Base-by-base conservation (phyloP, 2,113 vertebrate genomes). In the Micromys minutus region DNA sequence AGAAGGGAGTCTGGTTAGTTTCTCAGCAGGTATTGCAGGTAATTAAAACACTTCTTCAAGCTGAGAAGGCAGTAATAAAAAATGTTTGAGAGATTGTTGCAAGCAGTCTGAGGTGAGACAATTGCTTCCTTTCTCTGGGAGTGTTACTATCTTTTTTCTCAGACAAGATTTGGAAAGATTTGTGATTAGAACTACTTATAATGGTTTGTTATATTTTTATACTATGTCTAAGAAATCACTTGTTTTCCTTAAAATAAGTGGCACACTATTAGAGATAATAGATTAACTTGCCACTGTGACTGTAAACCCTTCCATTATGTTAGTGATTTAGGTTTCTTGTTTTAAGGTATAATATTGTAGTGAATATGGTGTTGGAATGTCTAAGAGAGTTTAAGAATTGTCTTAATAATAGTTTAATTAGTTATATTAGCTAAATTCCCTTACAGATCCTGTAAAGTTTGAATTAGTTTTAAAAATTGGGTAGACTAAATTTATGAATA, bases 31-130 rank as follows among this genome's bases (percentile, higher is more conserved):
- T 77, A 80, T 74, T 79, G 72, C 15, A 83, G 61, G 36, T 97
- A 92, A 94, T 95, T 92, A 95, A 96, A 96, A 92, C 26, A 67
- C 42, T 94, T 92, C 29, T 90, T 92, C 69, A 96, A 90, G 74
- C 79, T 59, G 34, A 71, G 34, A 84, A 87, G 36, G 57, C 36
- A 91, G 84, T 74, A 90, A 50, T 11, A 90, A 74, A n/a, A 89
- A 95, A 77, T 90, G 31, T 84, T 83, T 86, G 36, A 89, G 80
- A 91, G 42, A 69, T 90, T 79, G 12, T 71, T 97, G n/a, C 2
- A 45, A 91, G 81, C 3, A 87, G n/a, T 92, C 39, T 92, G 39
- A 94, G 61, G 29, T 93, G 50, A 96, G 79, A 91, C 83, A 84
- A 88, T 92, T 95, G 1, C 83, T 87, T 90, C 89, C 76, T 88